Evolutionary conservation across 2,888 invertebrate genomes (phyloP).

Genomic region (Ceraclea dissimilis): DNA sequence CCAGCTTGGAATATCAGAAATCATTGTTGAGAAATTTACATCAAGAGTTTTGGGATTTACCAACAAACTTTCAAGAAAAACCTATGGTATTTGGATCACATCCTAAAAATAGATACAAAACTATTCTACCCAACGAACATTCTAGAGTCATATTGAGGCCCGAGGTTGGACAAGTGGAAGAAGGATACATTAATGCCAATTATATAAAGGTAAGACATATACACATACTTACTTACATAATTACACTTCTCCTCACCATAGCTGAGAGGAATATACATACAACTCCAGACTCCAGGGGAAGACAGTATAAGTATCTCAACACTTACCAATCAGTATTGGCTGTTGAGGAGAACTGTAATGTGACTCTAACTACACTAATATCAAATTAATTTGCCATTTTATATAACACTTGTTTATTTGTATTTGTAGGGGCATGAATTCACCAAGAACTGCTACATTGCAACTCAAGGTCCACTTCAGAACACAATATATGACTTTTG

Average conservation of each 20-base stretch:
- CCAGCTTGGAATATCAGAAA: slow-evolving; percentile 56
- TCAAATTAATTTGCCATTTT: no score
- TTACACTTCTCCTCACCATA: no score
- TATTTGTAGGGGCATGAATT: slow-evolving; percentile 76
- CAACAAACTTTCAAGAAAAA: slow-evolving; percentile 85
- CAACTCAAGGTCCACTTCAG: slow-evolving; percentile 85
- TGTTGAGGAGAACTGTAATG: neutral
- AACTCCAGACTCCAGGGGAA: no score
- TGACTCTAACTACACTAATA: no score
- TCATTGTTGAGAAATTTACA: slow-evolving; percentile 59
- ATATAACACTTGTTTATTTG: no score
- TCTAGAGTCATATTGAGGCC: slow-evolving; percentile 68
- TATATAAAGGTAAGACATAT: slow-evolving; percentile 81
- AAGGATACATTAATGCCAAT: slow-evolving; percentile 90
- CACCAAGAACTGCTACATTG: slow-evolving; percentile 78
- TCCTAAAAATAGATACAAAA: slow-evolving; percentile 81
- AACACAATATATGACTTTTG: slow-evolving; percentile 89
- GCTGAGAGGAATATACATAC: no score
- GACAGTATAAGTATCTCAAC: no score
- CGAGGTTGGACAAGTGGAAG: slow-evolving; percentile 46
- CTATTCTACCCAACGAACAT: slow-evolving; percentile 83
- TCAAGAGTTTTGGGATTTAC: slow-evolving; percentile 92
- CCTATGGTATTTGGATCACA: slow-evolving; percentile 84
- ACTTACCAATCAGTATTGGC: neutral
- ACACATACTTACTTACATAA: neutral